Conservation (phyloP, 2,888 invertebrate species). For the Willowsia nigromaculata region DNA sequence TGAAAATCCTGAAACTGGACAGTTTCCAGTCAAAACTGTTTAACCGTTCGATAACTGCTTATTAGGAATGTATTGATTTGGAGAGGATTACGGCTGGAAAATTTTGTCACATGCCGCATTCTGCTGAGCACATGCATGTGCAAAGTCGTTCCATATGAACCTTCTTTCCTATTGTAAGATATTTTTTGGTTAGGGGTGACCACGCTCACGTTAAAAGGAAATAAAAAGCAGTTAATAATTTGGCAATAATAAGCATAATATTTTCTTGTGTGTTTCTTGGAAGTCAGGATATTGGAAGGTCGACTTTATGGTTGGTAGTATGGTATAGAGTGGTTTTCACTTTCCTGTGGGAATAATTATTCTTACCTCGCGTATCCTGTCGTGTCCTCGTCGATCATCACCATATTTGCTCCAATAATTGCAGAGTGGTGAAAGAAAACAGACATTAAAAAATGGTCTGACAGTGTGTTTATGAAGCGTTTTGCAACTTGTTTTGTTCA, state of each 20-base stretch:
- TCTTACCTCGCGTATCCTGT: background rate
- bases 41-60: background rate
- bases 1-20: background rate
- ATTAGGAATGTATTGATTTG: background rate
- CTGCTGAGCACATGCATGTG: no score
- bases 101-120: no score
- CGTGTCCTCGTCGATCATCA: no score
- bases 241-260: conserved; percentile 27
- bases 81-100: no score
- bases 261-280: conserved; percentile 4
- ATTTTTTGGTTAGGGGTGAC: background rate
- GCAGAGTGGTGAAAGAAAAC: background rate
- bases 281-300: conserved; percentile 64
- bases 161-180: background rate
- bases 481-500: no score
- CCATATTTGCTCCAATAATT: background rate
- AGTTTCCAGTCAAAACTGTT: background rate
- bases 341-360: conserved; percentile 58
- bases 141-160: background rate
- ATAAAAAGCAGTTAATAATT: background rate
- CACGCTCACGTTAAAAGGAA: conserved; percentile 20
- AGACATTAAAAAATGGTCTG: no score
- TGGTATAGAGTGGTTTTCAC: conserved; percentile 60
- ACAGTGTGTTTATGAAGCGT: no score
- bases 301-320: conserved; percentile 6